phyloP scores from a whole-genome alignment of 2,113 vertebrate species.

The Crotalus tigris region DNA sequence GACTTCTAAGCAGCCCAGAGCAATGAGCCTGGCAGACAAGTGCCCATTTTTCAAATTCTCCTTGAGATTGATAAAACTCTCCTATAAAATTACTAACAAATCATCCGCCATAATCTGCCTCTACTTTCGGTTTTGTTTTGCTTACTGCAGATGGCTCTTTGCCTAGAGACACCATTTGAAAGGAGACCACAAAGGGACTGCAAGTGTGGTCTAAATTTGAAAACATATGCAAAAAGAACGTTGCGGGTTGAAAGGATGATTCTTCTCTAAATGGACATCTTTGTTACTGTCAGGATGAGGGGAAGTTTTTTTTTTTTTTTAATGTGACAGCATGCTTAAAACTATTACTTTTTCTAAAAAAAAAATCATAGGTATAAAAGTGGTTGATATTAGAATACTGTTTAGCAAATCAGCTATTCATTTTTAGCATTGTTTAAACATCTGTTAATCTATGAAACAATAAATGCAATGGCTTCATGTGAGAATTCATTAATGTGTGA shows the following conservation, averaged over 20 bases:
- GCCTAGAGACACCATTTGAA: fast-evolving
- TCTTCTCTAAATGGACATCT: fast-evolving
- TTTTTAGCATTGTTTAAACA: background rate
- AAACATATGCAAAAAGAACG: background rate
- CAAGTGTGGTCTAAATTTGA: background rate
- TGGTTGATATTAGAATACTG: background rate
- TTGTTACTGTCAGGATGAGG: background rate
- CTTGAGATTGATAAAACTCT: constrained; percentile 8
- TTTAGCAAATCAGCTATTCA: background rate
- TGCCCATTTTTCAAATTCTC: background rate
- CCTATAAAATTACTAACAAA: constrained; percentile 6
- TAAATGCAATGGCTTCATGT: background rate
- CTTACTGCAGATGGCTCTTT: background rate
- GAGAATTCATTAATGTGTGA: background rate
- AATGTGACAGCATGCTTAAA: background rate
- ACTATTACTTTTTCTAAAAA: background rate
- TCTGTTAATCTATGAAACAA: background rate
- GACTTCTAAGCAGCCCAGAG: background rate
- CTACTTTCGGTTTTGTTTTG: background rate
- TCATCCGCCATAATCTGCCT: background rate
- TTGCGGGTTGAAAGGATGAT: background rate
- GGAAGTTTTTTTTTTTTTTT: background rate
- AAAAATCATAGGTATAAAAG: background rate
- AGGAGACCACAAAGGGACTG: background rate
- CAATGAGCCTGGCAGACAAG: constrained; percentile 10